Evolutionary conservation across 2,797 vertebrate species (phyloP), one percentile per base, ranked within the genome.

Genomic region (Hoplostethus atlanticus): DNA sequence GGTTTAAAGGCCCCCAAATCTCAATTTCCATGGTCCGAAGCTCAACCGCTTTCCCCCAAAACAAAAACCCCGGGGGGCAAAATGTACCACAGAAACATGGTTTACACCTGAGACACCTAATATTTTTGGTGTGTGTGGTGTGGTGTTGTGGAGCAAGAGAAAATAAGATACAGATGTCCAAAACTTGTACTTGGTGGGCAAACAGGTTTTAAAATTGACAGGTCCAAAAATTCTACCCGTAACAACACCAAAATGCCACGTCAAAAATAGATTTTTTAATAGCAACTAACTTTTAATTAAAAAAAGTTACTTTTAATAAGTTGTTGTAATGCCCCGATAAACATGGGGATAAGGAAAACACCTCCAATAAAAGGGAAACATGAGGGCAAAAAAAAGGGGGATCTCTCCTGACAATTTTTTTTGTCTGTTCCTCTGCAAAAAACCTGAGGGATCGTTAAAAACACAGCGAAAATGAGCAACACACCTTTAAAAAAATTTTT

Each of bases 1-100:
- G 97, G 92, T 80, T 94, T 97, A 80, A 99, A 99, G 48, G 97
- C 96, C 80, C 81, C 81, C 1, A n/a, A 94, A 95, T 78, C 97
- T 95, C 68, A 99, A 91, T 62, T 95, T 96, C n/a, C 85, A 95
- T 93, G 57, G 98, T 99, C 68, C 99, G 95, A 86, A 97, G 93
- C 89, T 99, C 98, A 44, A 98, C 98, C 76, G 98, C 96, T 93
- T 97, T 99, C n/a, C n/a, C 50, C 98, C 97, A 89, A 99, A 98
- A 16, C 93, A 94, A 87, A 63, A 96, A 53, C 95, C 95, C 95
- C 95, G n/a, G 79, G 60, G 30, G 31, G 30, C 57, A 31, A 56
- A 44, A n/a, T 30, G 46, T 25, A 54, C 2, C 16, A 67, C 0
- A 74, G 1, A 48, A 17, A 40, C 6, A 17, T 77, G 9, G 74